Evolutionary conservation across 2,888 invertebrate species (phyloP).

Genomic region (Agrochola lychnidis): DNA sequence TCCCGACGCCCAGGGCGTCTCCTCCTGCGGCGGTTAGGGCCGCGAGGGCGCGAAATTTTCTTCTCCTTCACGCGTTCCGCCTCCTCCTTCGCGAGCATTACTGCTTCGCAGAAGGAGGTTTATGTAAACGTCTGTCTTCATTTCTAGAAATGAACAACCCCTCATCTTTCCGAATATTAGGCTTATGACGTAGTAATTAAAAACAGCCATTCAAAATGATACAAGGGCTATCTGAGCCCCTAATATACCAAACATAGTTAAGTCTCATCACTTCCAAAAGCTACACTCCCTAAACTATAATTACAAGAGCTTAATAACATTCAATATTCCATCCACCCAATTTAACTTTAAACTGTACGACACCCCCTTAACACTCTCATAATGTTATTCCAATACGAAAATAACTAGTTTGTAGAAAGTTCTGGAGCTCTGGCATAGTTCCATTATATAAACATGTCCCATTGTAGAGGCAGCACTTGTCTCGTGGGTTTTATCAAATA

Average conservation of each 20-base stretch:
- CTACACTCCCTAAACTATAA: conserved; percentile 19
- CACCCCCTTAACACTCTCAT: conserved; percentile 56
- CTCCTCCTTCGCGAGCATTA: too few species aligned
- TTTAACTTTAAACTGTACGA: conserved; percentile 29
- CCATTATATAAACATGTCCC: conserved; percentile 30
- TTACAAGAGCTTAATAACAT: conserved; percentile 18
- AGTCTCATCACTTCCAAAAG: background rate
- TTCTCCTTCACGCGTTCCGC: too few species aligned
- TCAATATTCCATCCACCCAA: conserved; percentile 30
- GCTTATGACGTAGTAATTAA: background rate
- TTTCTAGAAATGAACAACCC: too few species aligned
- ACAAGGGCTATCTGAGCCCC: background rate
- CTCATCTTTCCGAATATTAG: too few species aligned
- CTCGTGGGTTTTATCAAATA: conserved; percentile 26
- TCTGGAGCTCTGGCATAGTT: conserved; percentile 37
- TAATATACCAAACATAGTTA: background rate
- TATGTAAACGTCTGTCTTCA: too few species aligned
- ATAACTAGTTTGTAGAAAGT: conserved; percentile 60
- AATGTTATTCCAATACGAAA: conserved; percentile 62
- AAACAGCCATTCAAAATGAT: background rate
- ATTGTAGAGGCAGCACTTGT: conserved; percentile 31
- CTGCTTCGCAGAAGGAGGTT: too few species aligned
- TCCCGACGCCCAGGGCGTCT: too few species aligned
- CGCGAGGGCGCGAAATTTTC: too few species aligned
- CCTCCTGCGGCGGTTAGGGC: too few species aligned